Evolutionary conservation across 1,140 invertebrate species (phyloP).

Genomic region (Brachionus plicatilis): DNA sequence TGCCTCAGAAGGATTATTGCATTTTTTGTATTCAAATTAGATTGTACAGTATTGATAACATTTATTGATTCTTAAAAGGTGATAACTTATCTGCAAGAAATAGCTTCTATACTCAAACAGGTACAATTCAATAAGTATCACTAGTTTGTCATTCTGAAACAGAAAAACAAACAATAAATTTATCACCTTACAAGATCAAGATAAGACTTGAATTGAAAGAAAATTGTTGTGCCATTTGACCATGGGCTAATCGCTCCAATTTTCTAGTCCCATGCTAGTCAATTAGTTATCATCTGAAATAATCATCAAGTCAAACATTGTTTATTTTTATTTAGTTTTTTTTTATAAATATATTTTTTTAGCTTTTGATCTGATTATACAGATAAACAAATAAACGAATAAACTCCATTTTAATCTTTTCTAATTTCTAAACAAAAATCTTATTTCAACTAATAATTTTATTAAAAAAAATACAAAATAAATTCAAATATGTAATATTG

Average conservation of each 20-base stretch:
- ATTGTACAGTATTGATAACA: constrained; percentile 4
- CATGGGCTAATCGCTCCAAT: not conserved
- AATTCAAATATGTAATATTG: too few relatives aligned
- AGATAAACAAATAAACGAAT: too few relatives aligned
- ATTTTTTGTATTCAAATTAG: not conserved
- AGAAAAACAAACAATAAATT: not conserved
- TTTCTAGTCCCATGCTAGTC: not conserved
- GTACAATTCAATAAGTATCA: not conserved
- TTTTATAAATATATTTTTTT: too few relatives aligned
- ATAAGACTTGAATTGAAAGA: not conserved
- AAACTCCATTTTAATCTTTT: too few relatives aligned
- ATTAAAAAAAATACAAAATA: too few relatives aligned
- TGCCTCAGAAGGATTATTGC: not conserved
- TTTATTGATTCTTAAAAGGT: not conserved
- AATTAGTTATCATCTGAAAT: too few relatives aligned
- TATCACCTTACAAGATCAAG: not conserved
- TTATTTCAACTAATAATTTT: too few relatives aligned
- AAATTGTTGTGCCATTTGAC: not conserved
- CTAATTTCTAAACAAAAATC: too few relatives aligned
- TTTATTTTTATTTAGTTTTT: too few relatives aligned
- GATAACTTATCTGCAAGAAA: constrained; percentile 16
- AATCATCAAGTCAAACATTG: too few relatives aligned
- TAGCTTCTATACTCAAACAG: not conserved
- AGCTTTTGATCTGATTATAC: too few relatives aligned
- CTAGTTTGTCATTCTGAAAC: not conserved